A percentile compares a stretch with the other conserved stretches of the same genome.
phyloP scores from a whole-genome alignment of 2,113 vertebrate genomes.

The Mormoops blainvillei region DNA sequence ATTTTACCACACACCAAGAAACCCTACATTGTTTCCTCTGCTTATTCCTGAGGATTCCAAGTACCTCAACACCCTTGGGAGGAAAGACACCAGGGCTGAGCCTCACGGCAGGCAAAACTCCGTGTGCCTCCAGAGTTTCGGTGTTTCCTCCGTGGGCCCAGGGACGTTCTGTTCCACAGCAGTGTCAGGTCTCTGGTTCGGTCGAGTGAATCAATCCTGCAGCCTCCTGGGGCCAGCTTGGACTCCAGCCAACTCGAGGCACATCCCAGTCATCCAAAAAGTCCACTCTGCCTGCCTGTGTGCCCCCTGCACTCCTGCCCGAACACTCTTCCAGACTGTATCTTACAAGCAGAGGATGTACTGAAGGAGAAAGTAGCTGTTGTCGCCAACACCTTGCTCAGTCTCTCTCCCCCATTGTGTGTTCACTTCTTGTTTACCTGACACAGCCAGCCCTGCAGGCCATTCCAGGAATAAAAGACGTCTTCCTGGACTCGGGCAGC shows the following conservation, averaged over 20 bases:
- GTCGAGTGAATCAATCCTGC: background rate
- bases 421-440: background rate
- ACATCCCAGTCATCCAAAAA: background rate
- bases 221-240: background rate
- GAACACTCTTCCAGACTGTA: background rate
- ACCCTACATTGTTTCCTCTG: background rate
- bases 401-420: background rate
- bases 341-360: background rate
- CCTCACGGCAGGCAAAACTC: background rate
- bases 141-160: too few species aligned
- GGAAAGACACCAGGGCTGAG: background rate
- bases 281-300: background rate
- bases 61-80: background rate
- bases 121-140: too few species aligned
- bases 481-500: background rate
- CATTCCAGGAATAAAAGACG: background rate
- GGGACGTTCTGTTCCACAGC: background rate
- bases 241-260: background rate
- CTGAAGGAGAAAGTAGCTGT: background rate
- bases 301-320: background rate
- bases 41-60: background rate
- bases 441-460: background rate
- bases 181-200: background rate
- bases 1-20: background rate
- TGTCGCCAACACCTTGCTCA: background rate